Evolutionary conservation across 2,113 vertebrate genomes (phyloP).

Genomic region (Macrotis lagotis): DNA sequence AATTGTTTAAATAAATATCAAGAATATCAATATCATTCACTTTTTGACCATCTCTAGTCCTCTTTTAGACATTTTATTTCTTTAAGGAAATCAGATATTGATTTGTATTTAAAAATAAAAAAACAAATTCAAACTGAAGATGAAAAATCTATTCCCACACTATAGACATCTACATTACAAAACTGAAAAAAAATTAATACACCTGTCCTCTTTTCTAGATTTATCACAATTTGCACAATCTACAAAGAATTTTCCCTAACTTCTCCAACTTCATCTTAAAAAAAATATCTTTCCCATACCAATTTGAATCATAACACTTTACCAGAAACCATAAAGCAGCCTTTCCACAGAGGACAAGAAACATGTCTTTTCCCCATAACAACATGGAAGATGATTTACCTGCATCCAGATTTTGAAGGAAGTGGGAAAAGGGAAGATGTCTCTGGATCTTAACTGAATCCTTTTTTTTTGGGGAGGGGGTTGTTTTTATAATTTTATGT

Average conservation of each 20-base stretch:
- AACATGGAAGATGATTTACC: not conserved
- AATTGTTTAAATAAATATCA: slow-evolving; percentile 14
- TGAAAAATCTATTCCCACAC: not conserved
- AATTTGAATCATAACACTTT: slow-evolving; percentile 4
- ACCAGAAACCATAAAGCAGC: not conserved
- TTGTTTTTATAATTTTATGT: not conserved
- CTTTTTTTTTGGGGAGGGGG: not conserved
- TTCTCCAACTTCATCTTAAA: slow-evolving; percentile 4
- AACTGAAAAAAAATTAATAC: not conserved
- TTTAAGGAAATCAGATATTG: not conserved
- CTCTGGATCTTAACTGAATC: not conserved
- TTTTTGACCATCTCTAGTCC: not conserved
- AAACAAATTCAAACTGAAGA: not conserved
- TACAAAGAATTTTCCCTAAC: not conserved
- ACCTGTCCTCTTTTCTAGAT: not conserved
- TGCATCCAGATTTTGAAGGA: slow-evolving; percentile 1
- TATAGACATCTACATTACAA: not conserved
- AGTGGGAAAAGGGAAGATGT: slow-evolving; percentile 6
- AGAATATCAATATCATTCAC: not conserved
- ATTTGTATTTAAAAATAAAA: not conserved
- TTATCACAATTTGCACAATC: not conserved
- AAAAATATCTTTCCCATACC: not conserved
- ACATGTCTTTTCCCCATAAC: slow-evolving; percentile 5
- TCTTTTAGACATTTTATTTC: slow-evolving; percentile 14
- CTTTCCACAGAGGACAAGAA: not conserved